phyloP scores from a whole-genome alignment of 2,888 invertebrate species.

The Pachymerium ferrugineum region DNA sequence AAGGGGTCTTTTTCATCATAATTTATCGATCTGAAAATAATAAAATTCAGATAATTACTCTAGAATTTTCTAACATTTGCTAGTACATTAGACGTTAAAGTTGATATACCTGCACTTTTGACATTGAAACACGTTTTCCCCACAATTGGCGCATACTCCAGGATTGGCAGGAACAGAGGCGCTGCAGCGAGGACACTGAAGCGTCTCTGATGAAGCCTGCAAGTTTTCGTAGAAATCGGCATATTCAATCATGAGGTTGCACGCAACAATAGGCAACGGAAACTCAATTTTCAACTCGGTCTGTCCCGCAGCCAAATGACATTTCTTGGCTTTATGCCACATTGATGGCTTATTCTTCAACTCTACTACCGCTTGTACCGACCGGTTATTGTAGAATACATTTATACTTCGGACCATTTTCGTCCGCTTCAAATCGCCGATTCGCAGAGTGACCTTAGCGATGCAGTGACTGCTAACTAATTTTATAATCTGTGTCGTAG shows the following conservation, averaged over 20 bases:
- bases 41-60: background rate
- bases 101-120: constrained; percentile 81
- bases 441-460: constrained; percentile 83
- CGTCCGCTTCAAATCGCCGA: constrained; percentile 90
- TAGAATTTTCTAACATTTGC: background rate
- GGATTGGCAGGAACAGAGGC: constrained; percentile 96
- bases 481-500: constrained; percentile 95
- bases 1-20: constrained; percentile 99
- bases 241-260: constrained; percentile 97
- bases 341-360: constrained; percentile 91
- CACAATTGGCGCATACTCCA: constrained; percentile 93
- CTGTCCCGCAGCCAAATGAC: constrained; percentile 81
- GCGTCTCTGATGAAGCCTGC: constrained; percentile 84
- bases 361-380: constrained; percentile 92
- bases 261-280: constrained; percentile 92
- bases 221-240: constrained; percentile 96
- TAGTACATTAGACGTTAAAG: too few species aligned
- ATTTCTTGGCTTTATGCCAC: constrained; percentile 96
- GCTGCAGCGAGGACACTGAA: constrained; percentile 93
- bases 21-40: constrained; percentile 74
- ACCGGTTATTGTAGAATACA: constrained; percentile 91
- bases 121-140: constrained; percentile 98
- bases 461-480: constrained; percentile 92
- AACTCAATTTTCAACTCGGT: constrained; percentile 96
- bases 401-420: constrained; percentile 96